Base-by-base conservation (phyloP, 23 tunicate genomes). In the Oikopleura vanhoeffeni region DNA sequence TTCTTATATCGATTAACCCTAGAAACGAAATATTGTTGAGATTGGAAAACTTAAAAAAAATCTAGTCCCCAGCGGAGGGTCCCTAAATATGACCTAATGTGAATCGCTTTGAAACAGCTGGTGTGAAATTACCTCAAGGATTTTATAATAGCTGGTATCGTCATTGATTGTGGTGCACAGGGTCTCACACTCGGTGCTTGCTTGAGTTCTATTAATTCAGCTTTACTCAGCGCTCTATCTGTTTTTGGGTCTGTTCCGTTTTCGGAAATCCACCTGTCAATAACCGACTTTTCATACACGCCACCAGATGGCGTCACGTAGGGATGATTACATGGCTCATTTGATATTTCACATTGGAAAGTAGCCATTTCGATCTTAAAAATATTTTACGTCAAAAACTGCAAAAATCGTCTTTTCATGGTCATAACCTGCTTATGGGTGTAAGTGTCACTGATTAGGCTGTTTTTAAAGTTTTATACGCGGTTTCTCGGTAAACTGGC, bases 241-340 rank as follows among this genome's bases (percentile, higher is more conserved):
- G 79, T 71, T 71, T 71, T 18, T 38, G 79, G 79, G 32, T 71
- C 79, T 2, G 79, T 71, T 71, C 79, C 79, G 35, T 71, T 18
- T 30, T 71, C 79, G 34, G 34, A 13, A 18, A 71, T 71, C 79
- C 79, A 71, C 79, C 79, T 33, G 38, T 71, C 79, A 30, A 71
- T 71, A 30, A 18, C 32, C 38, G 27, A 2, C 38, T 71, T 71
- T 71, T 71, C 79, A 71, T 71, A 71, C 27, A 71, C 79, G 79
- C 79, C 79, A 30, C 79, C 79, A 38, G 79, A 71, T 28, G 79
- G 79, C 2, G 79, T 71, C 4, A 71, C 79, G 3, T 30, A 71
- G 34, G 79, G 79, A 32, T 71, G 34, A 13, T 38, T 30, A 38
- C 79, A 71, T 2, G 79, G 79, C 34, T 18, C 79, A 32, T 38